Conservation (phyloP, 2,888 invertebrate species). For the Fabriciana adippe region DNA sequence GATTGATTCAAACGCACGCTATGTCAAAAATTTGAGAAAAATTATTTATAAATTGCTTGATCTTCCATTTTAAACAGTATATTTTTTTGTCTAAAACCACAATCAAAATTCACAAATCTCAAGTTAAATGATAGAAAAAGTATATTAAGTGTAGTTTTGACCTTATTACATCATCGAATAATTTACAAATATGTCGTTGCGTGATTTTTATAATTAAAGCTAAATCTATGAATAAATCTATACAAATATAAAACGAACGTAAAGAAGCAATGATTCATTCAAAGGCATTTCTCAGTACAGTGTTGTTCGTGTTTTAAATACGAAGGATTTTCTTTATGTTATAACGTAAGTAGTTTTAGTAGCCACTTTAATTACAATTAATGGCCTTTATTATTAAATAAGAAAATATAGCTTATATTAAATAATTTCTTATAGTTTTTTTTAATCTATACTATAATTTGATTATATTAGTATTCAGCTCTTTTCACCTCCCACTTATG, state of each 20-base stretch:
- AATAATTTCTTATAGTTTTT: no score
- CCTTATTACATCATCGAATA: conserved; percentile 11
- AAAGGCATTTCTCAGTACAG: neutral
- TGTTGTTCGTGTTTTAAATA: conserved; percentile 1
- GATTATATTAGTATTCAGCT: no score
- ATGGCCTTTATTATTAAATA: no score
- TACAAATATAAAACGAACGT: conserved; percentile 25
- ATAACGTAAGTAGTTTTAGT: conserved; percentile 2
- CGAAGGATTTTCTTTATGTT: conserved; percentile 4
- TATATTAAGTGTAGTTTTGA: neutral
- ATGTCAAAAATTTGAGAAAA: no score
- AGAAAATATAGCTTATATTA: no score
- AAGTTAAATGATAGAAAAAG: neutral
- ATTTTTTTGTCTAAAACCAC: no score
- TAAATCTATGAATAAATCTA: conserved; percentile 26
- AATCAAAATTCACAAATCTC: no score
- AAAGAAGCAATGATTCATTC: conserved; percentile 10
- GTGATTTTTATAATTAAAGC: conserved; percentile 28
- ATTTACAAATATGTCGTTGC: conserved; percentile 6
- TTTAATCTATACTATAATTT: no score
- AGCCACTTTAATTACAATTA: neutral
- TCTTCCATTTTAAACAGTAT: no score
- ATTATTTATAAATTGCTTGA: no score
- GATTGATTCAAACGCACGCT: no score
- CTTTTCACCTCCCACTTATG: no score